phyloP scores from a whole-genome alignment of 1,140 invertebrate species.

The Bombus polaris region DNA sequence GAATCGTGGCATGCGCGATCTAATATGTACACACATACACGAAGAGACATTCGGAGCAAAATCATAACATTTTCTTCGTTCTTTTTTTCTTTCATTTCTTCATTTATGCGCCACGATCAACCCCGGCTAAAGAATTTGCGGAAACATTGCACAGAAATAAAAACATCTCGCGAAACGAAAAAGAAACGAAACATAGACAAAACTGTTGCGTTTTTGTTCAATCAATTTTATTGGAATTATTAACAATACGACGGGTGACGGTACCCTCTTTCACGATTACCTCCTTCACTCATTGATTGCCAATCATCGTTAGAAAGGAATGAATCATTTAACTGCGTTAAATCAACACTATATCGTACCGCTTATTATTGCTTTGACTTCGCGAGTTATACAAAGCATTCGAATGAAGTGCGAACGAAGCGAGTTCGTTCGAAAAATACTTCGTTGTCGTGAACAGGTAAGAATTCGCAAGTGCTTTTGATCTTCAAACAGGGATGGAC shows the following conservation, averaged over 20 bases:
- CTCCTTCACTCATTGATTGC: neutral
- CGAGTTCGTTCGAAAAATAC: neutral
- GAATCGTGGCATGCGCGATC: constrained; percentile 57
- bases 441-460: constrained; percentile 3
- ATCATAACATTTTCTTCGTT: constrained; percentile 25
- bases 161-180: neutral
- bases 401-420: neutral
- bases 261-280: constrained; percentile 6
- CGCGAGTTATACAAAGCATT: neutral
- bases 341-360: too few species aligned
- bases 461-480: neutral
- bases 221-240: constrained; percentile 58
- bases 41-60: constrained; percentile 50
- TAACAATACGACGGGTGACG: constrained; percentile 50
- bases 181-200: neutral
- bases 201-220: constrained; percentile 7
- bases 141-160: neutral
- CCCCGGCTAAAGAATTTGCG: constrained; percentile 44
- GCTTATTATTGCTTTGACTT: neutral
- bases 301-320: too few species aligned
- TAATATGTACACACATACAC: constrained; percentile 33
- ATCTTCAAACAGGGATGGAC: neutral
- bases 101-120: constrained; percentile 10
- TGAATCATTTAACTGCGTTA: neutral
- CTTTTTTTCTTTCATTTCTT: neutral